These are phyloP conservation scores for Calameuta filiformis DNA, from an alignment of 2,888 invertebrate genomes.

Conservation along the genomic window DNA sequence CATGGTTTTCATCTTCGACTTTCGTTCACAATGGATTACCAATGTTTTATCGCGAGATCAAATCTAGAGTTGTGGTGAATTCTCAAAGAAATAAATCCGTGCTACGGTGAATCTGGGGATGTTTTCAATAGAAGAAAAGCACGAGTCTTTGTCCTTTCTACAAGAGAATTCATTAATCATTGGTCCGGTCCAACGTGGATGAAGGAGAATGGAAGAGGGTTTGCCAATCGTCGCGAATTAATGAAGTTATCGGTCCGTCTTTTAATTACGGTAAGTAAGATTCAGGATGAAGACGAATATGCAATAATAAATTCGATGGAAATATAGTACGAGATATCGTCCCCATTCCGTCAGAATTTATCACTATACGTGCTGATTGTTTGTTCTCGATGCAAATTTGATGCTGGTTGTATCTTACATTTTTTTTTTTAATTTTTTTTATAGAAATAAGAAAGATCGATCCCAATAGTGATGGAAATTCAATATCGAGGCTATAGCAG, in stretches of 20 bases:
- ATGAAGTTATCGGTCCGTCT: not conserved
- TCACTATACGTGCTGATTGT: not conserved
- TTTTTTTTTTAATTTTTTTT: not conserved
- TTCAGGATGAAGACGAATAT: not conserved
- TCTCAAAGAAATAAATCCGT: not conserved
- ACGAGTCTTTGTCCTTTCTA: not conserved
- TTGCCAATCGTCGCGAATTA: not conserved
- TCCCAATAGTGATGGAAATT: constrained; percentile 21
- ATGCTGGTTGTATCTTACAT: not conserved
- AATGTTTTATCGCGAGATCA: not conserved
- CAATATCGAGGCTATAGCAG: constrained; percentile 37
- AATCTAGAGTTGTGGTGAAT: not conserved
- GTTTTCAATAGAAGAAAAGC: not conserved
- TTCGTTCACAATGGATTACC: not conserved
- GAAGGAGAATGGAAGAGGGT: not conserved
- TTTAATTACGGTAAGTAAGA: not conserved
- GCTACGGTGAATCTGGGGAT: not conserved
- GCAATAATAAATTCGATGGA: not conserved
- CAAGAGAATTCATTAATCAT: not conserved
- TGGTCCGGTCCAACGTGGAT: not conserved
- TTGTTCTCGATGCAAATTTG: not conserved
- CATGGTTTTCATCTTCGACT: not conserved
- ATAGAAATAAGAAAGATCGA: constrained; percentile 13
- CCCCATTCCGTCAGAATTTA: not conserved
- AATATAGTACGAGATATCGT: not conserved